These are phyloP conservation scores for Plectrocnemia conspersa DNA, from an alignment of 1,140 invertebrate species.

Conservation along the genomic window DNA sequence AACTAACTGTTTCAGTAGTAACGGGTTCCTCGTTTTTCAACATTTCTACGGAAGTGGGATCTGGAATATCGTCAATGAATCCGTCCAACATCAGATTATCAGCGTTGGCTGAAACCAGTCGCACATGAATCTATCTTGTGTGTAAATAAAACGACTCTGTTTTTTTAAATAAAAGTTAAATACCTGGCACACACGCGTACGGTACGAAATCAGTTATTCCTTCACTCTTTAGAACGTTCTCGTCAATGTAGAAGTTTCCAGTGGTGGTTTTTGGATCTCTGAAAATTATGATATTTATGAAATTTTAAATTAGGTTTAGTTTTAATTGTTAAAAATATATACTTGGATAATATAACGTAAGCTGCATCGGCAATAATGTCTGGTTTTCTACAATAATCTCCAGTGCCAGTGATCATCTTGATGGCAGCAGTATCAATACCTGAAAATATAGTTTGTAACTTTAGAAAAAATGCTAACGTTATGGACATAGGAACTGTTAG, in stretches of 20 bases:
- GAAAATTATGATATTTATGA: too few species aligned
- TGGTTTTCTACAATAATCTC: constrained; percentile 69
- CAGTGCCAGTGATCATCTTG: constrained; percentile 83
- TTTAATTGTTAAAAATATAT: background rate
- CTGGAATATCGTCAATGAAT: constrained; percentile 67
- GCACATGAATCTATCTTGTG: too few species aligned
- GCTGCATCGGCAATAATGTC: constrained; percentile 96
- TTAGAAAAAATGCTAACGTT: background rate
- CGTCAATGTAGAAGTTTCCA: constrained; percentile 93
- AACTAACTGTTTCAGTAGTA: too few species aligned
- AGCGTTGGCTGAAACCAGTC: constrained; percentile 62
- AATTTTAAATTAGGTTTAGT: background rate
- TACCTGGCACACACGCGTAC: constrained; percentile 79
- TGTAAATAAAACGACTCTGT: background rate
- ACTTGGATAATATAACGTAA: constrained; percentile 78
- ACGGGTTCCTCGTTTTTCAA: too few species aligned
- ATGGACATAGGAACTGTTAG: too few species aligned
- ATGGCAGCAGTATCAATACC: constrained; percentile 95
- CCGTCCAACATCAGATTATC: constrained; percentile 81
- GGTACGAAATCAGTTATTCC: constrained; percentile 82
- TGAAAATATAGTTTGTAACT: constrained; percentile 38
- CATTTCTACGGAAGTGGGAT: background rate
- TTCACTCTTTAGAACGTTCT: constrained; percentile 75
- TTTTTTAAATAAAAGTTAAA: constrained; percentile 40
- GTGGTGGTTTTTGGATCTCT: constrained; percentile 71